Conservation (phyloP, 1,140 invertebrate genomes). For the Achroia grisella region DNA sequence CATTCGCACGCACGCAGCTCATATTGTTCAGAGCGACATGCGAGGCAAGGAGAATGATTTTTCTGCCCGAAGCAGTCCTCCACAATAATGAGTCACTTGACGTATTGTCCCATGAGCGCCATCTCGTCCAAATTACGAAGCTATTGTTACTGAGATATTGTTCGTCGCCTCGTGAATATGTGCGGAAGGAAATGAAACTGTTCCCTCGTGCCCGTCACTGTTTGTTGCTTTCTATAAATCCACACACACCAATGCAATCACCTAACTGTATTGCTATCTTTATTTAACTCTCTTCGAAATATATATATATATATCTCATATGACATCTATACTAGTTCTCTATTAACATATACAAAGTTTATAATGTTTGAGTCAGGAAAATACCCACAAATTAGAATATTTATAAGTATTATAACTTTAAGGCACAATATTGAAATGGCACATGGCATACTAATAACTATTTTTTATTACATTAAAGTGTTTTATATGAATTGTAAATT, state of each 20-base stretch:
- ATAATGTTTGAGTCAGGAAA: too few species aligned
- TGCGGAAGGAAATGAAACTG: constrained; percentile 63
- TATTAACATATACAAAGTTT: too few species aligned
- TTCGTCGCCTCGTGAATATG: constrained; percentile 58
- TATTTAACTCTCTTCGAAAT: too few species aligned
- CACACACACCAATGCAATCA: not conserved
- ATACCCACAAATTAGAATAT: too few species aligned
- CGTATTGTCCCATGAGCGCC: constrained; percentile 56
- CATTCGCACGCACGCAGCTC: constrained; percentile 28
- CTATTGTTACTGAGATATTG: constrained; percentile 65
- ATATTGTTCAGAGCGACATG: constrained; percentile 28
- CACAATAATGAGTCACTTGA: constrained; percentile 67
- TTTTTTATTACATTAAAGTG: too few species aligned
- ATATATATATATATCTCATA: too few species aligned
- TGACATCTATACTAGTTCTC: too few species aligned
- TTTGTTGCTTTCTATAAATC: constrained; percentile 31
- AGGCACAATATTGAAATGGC: too few species aligned
- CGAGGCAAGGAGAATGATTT: constrained; percentile 42
- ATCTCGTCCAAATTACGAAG: constrained; percentile 64
- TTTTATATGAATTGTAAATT: too few species aligned
- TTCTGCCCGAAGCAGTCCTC: constrained; percentile 54
- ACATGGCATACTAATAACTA: too few species aligned
- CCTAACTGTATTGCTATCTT: constrained; percentile 21
- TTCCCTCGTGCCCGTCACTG: constrained; percentile 34
- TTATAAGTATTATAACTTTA: too few species aligned